phyloP scores from a whole-genome alignment of 2,888 invertebrate species.

The Carcina quercana region DNA sequence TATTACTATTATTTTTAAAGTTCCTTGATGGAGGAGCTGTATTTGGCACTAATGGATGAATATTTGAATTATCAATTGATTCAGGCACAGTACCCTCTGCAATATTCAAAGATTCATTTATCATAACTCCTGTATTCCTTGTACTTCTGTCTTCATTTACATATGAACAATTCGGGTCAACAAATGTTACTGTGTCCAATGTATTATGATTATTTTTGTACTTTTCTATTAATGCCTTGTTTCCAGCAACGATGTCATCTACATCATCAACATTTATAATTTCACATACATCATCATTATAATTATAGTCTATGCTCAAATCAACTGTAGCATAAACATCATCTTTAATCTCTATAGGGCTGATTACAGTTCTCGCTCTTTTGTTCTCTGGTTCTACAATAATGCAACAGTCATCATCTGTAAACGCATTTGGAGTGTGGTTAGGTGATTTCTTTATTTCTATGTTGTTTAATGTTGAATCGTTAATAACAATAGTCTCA shows the following conservation, averaged over 20 bases:
- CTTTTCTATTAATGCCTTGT: constrained; percentile 23
- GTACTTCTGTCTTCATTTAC: too few relatives aligned
- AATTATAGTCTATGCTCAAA: constrained; percentile 10
- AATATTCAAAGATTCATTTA: too few relatives aligned
- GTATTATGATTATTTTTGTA: constrained; percentile 12
- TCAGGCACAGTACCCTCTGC: too few relatives aligned
- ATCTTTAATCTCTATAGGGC: constrained; percentile 8
- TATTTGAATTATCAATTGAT: too few relatives aligned
- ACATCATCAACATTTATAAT: constrained; percentile 36
- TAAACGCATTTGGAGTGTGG: too few relatives aligned
- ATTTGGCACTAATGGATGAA: too few relatives aligned
- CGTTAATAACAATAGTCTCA: constrained; percentile 25
- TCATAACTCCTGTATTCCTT: too few relatives aligned
- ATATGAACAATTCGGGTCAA: constrained; percentile 11
- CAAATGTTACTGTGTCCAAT: constrained; percentile 16
- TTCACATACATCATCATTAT: constrained; percentile 18
- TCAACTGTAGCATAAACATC: constrained; percentile 15
- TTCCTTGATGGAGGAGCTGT: too few relatives aligned
- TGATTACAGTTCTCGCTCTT: constrained; percentile 16
- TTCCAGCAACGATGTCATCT: constrained; percentile 34
- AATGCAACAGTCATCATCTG: constrained; percentile 10
- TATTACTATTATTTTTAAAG: too few relatives aligned
- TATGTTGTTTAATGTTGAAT: too few relatives aligned
- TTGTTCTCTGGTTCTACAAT: constrained; percentile 3
- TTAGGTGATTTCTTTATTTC: too few relatives aligned